Evolutionary conservation across 1,140 invertebrate genomes (phyloP).

Genomic region (Papilio xuthus): DNA sequence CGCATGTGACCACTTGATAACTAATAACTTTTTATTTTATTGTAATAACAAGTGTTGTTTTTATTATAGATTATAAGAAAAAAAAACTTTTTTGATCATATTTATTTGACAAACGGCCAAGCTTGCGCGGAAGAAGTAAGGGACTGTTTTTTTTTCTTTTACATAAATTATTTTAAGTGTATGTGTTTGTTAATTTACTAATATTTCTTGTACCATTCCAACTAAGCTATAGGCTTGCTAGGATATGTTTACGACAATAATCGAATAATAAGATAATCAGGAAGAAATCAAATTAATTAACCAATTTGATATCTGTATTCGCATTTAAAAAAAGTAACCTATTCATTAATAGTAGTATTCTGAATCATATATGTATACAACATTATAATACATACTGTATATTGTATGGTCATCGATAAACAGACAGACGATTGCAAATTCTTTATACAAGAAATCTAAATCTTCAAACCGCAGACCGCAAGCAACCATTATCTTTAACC

Average conservation of each 20-base stretch:
- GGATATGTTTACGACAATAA: too few species aligned
- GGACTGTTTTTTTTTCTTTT: too few species aligned
- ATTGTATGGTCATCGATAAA: neutral
- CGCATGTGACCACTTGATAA: slow-evolving; percentile 73
- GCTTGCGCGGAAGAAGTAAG: neutral
- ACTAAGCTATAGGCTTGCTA: too few species aligned
- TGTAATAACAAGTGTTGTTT: slow-evolving; percentile 51
- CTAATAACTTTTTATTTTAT: slow-evolving; percentile 74
- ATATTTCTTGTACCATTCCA: too few species aligned
- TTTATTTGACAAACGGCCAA: neutral
- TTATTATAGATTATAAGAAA: slow-evolving; percentile 37
- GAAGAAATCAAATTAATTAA: too few species aligned
- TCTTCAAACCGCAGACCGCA: slow-evolving; percentile 29
- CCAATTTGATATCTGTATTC: too few species aligned
- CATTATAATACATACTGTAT: neutral
- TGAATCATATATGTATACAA: too few species aligned
- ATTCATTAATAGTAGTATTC: too few species aligned
- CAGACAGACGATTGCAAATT: neutral
- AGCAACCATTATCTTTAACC: slow-evolving; percentile 24
- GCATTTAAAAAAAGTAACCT: too few species aligned
- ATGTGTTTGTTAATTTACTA: too few species aligned
- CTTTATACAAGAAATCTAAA: slow-evolving; percentile 15
- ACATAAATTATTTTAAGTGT: too few species aligned
- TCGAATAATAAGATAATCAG: too few species aligned
- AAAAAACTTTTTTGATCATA: slow-evolving; percentile 1